These are phyloP conservation scores for Thysanoteuthis rhombus DNA, from an alignment of 2,888 invertebrate species.

Conservation along the genomic window DNA sequence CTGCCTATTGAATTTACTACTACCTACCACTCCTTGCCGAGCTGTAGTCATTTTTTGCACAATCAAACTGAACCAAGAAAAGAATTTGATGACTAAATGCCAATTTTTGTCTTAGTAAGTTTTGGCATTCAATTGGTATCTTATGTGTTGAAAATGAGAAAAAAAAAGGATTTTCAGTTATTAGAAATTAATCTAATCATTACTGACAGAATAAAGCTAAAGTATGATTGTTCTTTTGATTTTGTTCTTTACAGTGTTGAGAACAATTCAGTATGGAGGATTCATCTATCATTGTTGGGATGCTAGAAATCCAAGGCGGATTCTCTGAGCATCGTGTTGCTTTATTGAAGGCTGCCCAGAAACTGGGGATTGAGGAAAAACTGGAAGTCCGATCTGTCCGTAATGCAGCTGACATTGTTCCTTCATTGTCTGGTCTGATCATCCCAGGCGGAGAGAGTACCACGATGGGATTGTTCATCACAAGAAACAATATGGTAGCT, in stretches of 20 bases:
- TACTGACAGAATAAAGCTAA: too few species aligned
- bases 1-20: too few species aligned
- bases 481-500: conserved; percentile 53
- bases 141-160: too few species aligned
- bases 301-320: conserved; percentile 62
- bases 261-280: not conserved
- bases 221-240: not conserved
- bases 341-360: conserved; percentile 43
- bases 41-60: too few species aligned
- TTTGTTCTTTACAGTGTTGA: not conserved
- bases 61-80: too few species aligned
- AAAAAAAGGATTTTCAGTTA: too few species aligned
- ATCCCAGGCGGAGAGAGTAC: conserved; percentile 66
- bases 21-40: too few species aligned
- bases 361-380: conserved; percentile 32
- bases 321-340: conserved; percentile 59
- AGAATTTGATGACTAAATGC: too few species aligned
- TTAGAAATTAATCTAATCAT: too few species aligned
- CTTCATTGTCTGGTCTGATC: conserved; percentile 54
- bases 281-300: conserved; percentile 46
- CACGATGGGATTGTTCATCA: conserved; percentile 56
- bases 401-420: conserved; percentile 42
- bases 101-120: too few species aligned
- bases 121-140: too few species aligned
- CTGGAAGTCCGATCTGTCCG: conserved; percentile 49